Evolutionary conservation across 2,113 vertebrate genomes (phyloP), one percentile per base, ranked within the genome.

Genomic region (Lampris megalopsis): DNA sequence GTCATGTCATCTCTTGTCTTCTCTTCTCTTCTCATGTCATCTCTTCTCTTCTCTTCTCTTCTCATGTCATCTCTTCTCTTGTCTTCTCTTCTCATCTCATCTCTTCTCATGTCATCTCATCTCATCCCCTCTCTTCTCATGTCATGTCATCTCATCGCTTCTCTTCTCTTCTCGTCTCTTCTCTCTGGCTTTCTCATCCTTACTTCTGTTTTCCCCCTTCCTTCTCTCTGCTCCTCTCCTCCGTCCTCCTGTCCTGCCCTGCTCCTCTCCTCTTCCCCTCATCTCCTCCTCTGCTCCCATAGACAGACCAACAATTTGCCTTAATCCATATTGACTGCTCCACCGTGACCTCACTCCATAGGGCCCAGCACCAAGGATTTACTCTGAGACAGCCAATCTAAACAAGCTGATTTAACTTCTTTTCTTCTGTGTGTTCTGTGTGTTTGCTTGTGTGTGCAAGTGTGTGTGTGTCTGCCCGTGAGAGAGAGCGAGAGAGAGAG

Each of bases 311-410:
- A 86, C 89, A 87, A 92, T 94, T 93, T 93, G 81, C 79, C 85
- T 91, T 93, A 93, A 94, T 95, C 91, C 89, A 86, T 89, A 94
- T 92, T 87, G 93, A 94, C 92, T 92, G 89, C 84, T 92, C 84
- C 82, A 91, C 88, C 63, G 84, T 94, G 93, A 94, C 91, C 90
- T 94, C 91, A 93, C 88, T 89, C 85, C 75, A 86, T 77, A 82
- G 81, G 88, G 81, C 87, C 85, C 85, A 86, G 80, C 65, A 78
- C 64, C 58, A 80, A 89, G 89, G 92, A 93, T 93, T 94, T 93
- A 91, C 89, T 88, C 75, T 35, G 79, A 91, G 90, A 92, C 89
- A 91, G 85, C 89, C 92, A 93, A 93, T 92, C 90, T 92, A 92
- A 94, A 94, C 92, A 93, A 88, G 84, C 82, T 83, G 85, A 89